Conservation (phyloP, 2,888 invertebrate genomes). For the Volucella bombylans region DNA sequence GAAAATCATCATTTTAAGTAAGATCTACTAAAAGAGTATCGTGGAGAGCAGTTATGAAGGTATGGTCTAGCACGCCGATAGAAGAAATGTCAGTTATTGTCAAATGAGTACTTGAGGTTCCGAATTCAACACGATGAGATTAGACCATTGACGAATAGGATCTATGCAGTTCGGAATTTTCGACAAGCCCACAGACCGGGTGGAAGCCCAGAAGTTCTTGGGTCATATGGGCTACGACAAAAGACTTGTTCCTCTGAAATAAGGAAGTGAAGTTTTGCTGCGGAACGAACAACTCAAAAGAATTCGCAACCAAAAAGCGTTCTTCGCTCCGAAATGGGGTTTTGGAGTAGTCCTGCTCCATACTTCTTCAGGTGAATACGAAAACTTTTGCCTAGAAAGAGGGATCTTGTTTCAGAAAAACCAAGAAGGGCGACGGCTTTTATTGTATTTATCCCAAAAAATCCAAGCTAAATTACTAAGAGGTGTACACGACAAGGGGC, state of each 20-base stretch:
- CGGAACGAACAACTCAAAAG: conserved; percentile 16
- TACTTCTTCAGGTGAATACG: too few relatives aligned
- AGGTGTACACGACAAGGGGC: too few relatives aligned
- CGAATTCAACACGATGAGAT: not conserved
- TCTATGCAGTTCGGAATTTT: conserved; percentile 4
- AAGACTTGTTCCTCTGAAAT: conserved; percentile 2
- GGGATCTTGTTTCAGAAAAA: too few relatives aligned
- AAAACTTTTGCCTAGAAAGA: too few relatives aligned
- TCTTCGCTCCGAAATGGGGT: conserved; percentile 74
- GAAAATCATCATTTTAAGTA: conserved; percentile 15
- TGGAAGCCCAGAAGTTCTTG: conserved; percentile 1
- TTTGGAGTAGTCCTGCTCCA: conserved; percentile 22
- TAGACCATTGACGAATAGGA: conserved; percentile 10
- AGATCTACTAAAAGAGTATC: conserved; percentile 1
- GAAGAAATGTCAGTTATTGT: conserved; percentile 5
- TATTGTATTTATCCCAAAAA: too few relatives aligned
- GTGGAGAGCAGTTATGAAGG: not conserved
- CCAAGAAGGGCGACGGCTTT: too few relatives aligned
- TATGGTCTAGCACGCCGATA: not conserved
- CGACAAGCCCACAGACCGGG: conserved; percentile 16
- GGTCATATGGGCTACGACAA: conserved; percentile 7
- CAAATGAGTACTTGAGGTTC: too few relatives aligned
- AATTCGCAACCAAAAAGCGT: not conserved
- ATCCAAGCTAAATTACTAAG: too few relatives aligned
- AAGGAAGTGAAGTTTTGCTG: conserved; percentile 5